Conservation (phyloP, 2,797 vertebrate species). For the Chaunax sp. region DNA sequence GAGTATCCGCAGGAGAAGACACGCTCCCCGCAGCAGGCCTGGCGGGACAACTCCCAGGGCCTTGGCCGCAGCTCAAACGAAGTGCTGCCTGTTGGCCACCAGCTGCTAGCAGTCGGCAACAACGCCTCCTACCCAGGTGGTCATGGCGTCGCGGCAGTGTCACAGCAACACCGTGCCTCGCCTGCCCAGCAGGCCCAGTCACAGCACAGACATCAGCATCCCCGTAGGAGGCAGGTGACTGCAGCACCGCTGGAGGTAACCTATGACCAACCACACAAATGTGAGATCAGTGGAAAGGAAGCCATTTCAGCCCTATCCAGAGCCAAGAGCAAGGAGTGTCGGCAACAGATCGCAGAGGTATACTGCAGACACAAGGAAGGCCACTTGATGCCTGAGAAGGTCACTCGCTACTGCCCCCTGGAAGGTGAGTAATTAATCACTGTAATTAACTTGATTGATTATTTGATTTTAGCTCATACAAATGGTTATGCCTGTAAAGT, state of each 20-base stretch:
- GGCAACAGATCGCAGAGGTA: slow-evolving; percentile 91
- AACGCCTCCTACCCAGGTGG: slow-evolving; percentile 52
- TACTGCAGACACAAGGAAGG: slow-evolving; percentile 94
- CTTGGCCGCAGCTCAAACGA: slow-evolving; percentile 86
- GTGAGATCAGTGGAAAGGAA: slow-evolving; percentile 96
- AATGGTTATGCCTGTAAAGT: slow-evolving; percentile 15
- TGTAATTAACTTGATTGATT: slow-evolving; percentile 29
- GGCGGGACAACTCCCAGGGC: slow-evolving; percentile 77
- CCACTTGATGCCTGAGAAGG: slow-evolving; percentile 94
- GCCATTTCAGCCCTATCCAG: slow-evolving; percentile 94
- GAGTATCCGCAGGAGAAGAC: slow-evolving; percentile 87
- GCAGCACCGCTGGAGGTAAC: slow-evolving; percentile 83
- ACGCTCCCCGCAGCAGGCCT: slow-evolving; percentile 83
- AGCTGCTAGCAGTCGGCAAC: slow-evolving; percentile 44
- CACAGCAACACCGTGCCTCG: slow-evolving; percentile 51
- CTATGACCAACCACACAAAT: slow-evolving; percentile 89
- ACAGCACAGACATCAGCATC: slow-evolving; percentile 77
- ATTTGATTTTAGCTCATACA: slow-evolving; percentile 38
- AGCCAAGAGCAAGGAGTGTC: slow-evolving; percentile 91
- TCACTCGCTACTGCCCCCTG: slow-evolving; percentile 91
- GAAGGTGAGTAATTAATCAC: slow-evolving; percentile 78
- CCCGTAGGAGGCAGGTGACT: slow-evolving; percentile 67
- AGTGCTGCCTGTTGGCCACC: slow-evolving; percentile 75
- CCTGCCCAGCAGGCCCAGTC: slow-evolving; percentile 68
- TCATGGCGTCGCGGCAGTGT: slow-evolving; percentile 40